phyloP scores from a whole-genome alignment of 2,888 invertebrate species.

The Sicus ferrugineus region DNA sequence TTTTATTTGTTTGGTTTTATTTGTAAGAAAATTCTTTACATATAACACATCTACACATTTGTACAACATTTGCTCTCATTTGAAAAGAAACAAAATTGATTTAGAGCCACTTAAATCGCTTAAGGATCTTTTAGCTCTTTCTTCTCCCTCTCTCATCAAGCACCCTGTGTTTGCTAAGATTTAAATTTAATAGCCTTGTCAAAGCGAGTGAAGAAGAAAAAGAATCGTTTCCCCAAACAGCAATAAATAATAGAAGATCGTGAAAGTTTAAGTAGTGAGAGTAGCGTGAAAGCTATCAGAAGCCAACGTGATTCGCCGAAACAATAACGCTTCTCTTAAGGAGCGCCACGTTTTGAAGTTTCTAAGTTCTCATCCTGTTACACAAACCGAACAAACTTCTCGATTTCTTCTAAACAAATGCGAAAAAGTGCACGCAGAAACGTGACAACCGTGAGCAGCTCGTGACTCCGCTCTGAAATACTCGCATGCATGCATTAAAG shows the following conservation, averaged over 20 bases:
- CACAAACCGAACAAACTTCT: neutral
- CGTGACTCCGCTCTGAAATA: neutral
- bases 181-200: no score
- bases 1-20: no score
- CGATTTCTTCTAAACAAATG: neutral
- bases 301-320: neutral
- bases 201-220: neutral
- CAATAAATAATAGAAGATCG: no score
- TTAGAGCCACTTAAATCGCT: neutral
- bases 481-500: neutral
- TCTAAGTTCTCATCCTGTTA: no score
- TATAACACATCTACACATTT: no score
- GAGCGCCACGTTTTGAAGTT: neutral
- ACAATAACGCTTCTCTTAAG: neutral
- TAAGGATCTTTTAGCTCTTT: neutral
- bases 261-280: no score
- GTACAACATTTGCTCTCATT: no score
- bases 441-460: slow-evolving; percentile 24
- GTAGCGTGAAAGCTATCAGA: neutral
- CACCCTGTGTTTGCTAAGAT: no score
- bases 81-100: neutral
- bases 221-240: no score
- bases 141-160: no score
- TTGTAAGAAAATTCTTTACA: no score
- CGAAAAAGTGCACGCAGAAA: slow-evolving; percentile 11